phyloP scores from a whole-genome alignment of 2,888 invertebrate genomes.

The Leptinotarsa haldemani region DNA sequence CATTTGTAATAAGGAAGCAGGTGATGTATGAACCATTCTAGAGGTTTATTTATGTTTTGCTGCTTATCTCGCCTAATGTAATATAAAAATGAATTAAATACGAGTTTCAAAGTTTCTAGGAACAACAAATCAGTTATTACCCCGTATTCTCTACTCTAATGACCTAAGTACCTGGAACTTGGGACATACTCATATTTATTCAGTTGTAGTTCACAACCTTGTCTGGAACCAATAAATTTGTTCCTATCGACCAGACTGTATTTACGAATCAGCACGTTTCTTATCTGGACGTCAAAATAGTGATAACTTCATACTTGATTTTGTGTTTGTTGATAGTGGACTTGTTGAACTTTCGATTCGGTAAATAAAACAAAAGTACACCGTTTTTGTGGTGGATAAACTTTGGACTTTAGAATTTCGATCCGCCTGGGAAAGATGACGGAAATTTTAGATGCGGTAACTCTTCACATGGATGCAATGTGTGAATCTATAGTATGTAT shows the following conservation, averaged over 20 bases:
- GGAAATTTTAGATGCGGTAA: background rate
- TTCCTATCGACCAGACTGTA: background rate
- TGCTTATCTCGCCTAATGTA: too few relatives aligned
- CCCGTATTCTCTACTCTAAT: too few relatives aligned
- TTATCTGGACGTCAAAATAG: background rate
- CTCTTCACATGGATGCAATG: background rate
- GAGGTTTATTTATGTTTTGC: too few relatives aligned
- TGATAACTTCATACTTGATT: background rate
- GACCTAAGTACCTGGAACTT: too few relatives aligned
- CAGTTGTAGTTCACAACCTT: too few relatives aligned
- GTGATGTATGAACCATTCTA: too few relatives aligned
- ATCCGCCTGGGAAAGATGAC: background rate
- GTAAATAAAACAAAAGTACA: background rate
- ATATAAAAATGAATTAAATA: too few relatives aligned
- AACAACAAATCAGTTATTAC: too few relatives aligned
- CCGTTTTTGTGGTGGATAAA: background rate
- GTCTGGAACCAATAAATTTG: background rate
- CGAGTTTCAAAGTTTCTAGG: too few relatives aligned
- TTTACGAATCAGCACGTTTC: constrained; percentile 7
- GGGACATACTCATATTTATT: too few relatives aligned
- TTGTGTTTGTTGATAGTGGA: constrained; percentile 4
- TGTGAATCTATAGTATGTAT: background rate
- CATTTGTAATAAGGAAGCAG: too few relatives aligned
- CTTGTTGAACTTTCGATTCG: constrained; percentile 1
- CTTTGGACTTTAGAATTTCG: background rate